Conservation (phyloP, 2,888 invertebrate species). For the Idaea aversata region DNA sequence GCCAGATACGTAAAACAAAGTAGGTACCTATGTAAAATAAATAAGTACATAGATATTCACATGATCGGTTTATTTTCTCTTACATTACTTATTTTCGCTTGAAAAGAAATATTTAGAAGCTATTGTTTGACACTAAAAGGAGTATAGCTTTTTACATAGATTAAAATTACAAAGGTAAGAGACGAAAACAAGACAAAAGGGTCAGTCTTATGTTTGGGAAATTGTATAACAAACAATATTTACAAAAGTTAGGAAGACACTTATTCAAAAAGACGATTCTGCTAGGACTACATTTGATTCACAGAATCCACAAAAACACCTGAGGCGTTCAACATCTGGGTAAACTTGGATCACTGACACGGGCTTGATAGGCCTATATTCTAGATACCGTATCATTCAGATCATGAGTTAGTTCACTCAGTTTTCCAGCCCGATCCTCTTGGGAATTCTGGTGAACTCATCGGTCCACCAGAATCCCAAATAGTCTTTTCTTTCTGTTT, state of each 20-base stretch:
- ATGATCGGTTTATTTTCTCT: constrained; percentile 70
- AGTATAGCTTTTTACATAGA: constrained; percentile 64
- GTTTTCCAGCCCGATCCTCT: no score
- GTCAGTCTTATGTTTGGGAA: constrained; percentile 81
- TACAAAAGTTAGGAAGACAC: constrained; percentile 78
- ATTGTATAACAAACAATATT: constrained; percentile 77
- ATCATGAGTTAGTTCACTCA: no score
- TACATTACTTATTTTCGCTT: constrained; percentile 68
- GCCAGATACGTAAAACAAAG: no score
- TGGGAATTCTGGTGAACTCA: no score
- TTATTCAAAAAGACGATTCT: constrained; percentile 55
- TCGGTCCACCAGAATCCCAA: no score
- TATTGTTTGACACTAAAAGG: constrained; percentile 63
- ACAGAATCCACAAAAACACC: neutral
- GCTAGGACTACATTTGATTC: neutral
- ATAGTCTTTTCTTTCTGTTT: no score
- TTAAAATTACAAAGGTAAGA: constrained; percentile 60
- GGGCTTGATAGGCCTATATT: no score
- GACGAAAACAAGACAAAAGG: constrained; percentile 78
- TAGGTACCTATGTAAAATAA: constrained; percentile 1
- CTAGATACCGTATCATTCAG: no score
- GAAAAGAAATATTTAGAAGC: constrained; percentile 71
- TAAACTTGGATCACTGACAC: no score
- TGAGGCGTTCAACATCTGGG: no score
- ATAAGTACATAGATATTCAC: constrained; percentile 33